A percentile compares a stretch with the other conserved stretches of the same genome.
phyloP scores from a whole-genome alignment of 2,888 invertebrate genomes.

The Rotaria magnacalcarata region DNA sequence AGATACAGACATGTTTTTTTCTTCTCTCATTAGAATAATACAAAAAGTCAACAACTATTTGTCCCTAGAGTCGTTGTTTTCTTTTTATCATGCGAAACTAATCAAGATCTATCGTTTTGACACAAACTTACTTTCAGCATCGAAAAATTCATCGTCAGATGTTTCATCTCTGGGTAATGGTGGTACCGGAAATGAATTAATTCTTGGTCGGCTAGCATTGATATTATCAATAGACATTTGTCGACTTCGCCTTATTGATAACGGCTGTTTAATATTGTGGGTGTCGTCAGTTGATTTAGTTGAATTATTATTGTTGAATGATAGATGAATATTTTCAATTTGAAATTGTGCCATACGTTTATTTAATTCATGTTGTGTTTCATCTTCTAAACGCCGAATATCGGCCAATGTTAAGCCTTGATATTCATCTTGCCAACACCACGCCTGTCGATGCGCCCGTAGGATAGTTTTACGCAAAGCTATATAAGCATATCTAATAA shows the following conservation, averaged over 20 bases:
- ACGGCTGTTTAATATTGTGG: neutral
- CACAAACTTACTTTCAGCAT: constrained; percentile 15
- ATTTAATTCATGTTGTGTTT: constrained; percentile 71
- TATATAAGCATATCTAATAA: constrained; percentile 22
- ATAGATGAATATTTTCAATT: constrained; percentile 61
- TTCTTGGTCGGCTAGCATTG: constrained; percentile 19
- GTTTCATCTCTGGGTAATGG: neutral
- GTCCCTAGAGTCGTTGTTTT: no score
- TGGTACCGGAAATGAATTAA: constrained; percentile 11
- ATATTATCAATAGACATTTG: constrained; percentile 16
- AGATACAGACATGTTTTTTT: no score
- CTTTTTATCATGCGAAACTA: no score
- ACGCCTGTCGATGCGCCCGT: constrained; percentile 92
- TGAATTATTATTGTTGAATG: neutral
- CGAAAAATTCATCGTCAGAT: constrained; percentile 12
- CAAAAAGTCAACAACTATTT: no score
- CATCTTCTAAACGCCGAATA: constrained; percentile 85
- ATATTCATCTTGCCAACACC: constrained; percentile 99
- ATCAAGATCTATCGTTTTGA: no score
- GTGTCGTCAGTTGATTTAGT: neutral
- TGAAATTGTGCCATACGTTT: constrained; percentile 64
- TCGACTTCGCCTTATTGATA: neutral
- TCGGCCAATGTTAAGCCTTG: constrained; percentile 89
- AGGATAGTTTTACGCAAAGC: constrained; percentile 94
- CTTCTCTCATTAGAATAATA: no score